Conservation (phyloP, 2,113 vertebrate genomes). For the Gulo gulo region DNA sequence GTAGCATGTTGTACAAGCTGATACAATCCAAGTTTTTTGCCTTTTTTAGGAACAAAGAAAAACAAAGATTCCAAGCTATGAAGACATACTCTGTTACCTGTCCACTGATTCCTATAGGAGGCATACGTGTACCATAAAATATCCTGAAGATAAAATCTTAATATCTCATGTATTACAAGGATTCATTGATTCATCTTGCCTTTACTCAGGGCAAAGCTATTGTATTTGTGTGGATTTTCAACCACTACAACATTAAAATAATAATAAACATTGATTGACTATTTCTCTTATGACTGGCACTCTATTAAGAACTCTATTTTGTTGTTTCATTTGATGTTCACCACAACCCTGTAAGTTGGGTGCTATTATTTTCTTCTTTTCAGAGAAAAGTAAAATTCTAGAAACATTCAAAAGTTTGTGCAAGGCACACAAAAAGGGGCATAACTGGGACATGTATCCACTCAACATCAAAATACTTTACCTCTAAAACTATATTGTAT, state of each 20-base stretch:
- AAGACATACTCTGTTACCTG: not conserved
- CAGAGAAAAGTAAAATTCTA: not conserved
- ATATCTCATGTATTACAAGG: not conserved
- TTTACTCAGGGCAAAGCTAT: not conserved
- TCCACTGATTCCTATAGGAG: not conserved
- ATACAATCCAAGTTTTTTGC: not conserved
- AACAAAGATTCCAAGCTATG: not conserved
- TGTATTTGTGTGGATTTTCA: not conserved
- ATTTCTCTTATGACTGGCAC: not conserved
- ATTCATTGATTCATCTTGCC: not conserved
- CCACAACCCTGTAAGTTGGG: not conserved
- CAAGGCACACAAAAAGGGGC: not conserved
- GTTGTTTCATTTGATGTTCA: not conserved
- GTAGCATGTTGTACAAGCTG: not conserved
- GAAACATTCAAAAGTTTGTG: not conserved
- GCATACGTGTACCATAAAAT: not conserved
- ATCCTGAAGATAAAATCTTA: not conserved
- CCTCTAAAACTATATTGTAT: not conserved
- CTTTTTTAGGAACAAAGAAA: slow-evolving; percentile 33
- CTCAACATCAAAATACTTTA: not conserved
- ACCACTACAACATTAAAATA: not conserved
- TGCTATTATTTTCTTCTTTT: not conserved
- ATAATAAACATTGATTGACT: not conserved
- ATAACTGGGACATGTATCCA: not conserved
- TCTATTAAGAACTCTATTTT: not conserved